Conservation (phyloP, 2,888 invertebrate species). For the Amblyjoppa proteus region DNA sequence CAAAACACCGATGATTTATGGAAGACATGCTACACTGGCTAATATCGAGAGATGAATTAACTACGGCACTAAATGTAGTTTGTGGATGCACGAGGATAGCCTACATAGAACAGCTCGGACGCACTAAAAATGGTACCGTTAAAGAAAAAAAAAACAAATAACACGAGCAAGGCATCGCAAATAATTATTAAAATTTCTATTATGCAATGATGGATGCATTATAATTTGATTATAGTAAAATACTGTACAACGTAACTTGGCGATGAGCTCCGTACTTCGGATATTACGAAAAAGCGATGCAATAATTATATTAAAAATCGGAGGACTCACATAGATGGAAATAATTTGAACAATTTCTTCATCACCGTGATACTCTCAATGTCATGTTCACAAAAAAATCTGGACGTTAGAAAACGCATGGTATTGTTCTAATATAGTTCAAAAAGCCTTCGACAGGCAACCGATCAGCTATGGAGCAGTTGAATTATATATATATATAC, state of each 20-base stretch:
- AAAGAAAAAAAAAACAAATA: not conserved
- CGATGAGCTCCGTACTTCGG: constrained; percentile 28
- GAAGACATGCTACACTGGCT: constrained; percentile 40
- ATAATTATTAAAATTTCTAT: not conserved
- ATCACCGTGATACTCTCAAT: constrained; percentile 48
- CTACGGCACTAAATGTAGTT: constrained; percentile 9
- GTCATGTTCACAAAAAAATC: constrained; percentile 52
- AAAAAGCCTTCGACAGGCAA: not conserved
- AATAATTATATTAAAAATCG: constrained; percentile 39
- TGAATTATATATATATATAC: constrained; percentile 58
- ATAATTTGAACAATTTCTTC: constrained; percentile 1
- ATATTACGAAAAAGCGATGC: constrained; percentile 24
- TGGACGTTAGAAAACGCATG: constrained; percentile 12
- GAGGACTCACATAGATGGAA: constrained; percentile 12
- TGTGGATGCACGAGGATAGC: not conserved
- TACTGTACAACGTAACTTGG: constrained; percentile 46
- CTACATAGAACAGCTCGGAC: not conserved
- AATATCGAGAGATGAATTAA: constrained; percentile 31
- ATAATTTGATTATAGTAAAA: constrained; percentile 13
- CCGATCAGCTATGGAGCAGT: constrained; percentile 38
- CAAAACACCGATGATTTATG: constrained; percentile 17
- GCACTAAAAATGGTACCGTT: not conserved
- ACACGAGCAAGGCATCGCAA: not conserved
- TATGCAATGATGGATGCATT: constrained; percentile 7
- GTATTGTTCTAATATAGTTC: not conserved